Base-by-base conservation (phyloP, 2,888 invertebrate genomes). In the Oxycera nigricornis region DNA sequence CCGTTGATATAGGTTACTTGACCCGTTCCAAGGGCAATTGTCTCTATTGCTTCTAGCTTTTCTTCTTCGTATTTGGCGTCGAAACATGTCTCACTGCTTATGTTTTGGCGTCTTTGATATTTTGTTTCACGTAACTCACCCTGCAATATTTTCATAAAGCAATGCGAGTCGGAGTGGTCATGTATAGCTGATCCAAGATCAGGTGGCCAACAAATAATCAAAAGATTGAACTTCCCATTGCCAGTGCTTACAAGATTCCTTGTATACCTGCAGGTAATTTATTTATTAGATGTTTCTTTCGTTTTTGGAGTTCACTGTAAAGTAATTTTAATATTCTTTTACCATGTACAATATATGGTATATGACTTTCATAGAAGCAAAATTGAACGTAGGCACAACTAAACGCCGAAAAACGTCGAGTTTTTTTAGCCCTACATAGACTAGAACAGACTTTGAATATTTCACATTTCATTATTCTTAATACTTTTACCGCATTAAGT, bases 201-300 rank as follows among this genome's bases (percentile, higher is more conserved):
- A 82, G 97, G 95, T 22, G 96, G 95, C 98, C 99, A 99, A 86
- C 98, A 98, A n/a, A 99, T 86, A 30, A 97, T 89, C 92, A 99
- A 96, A 78, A 99, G 87, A 86, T 99, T 99, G 86, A 97, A 99
- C 82, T 95, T 96, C 0, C 96, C 98, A 83, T 99, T 98, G 2
- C 98, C 99, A 75, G 90, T 91, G 82, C 98, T 97, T 0, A 99
- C 96, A 79, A 99, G 87, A 86, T 99, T 99, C 35, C 99, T 87
- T 0, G 98, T 99, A 83, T 99, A 99, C 82, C 94, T 96, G 80
- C 76, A 86, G 35, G 35, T 7, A 35, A 35, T 35, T n/a, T n/a
- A n/a, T n/a, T n/a, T n/a, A n/a, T n/a, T n/a, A n/a, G n/a, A n/a
- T n/a, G n/a, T n/a, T n/a, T n/a, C n/a, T n/a, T n/a, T n/a, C n/a